These are phyloP conservation scores for Turritopsis dohrnii DNA, from an alignment of 30 jellyfish, hydroid and myxozoan species.

Conservation along the genomic window DNA sequence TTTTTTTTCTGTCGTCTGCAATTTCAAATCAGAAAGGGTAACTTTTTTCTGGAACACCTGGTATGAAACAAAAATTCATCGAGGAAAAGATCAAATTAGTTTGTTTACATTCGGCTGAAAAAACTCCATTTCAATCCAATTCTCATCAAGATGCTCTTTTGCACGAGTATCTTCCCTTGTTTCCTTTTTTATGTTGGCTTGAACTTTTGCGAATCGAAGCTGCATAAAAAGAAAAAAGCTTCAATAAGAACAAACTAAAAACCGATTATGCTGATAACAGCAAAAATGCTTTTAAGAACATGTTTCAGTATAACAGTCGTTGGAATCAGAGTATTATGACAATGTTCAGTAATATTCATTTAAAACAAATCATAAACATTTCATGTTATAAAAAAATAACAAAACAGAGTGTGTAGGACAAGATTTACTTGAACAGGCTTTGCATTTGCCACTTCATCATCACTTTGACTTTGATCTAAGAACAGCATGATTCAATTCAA, in stretches of 20 bases:
- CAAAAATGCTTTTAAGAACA: too few species aligned
- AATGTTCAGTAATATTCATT: not conserved
- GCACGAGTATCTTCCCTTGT: not conserved
- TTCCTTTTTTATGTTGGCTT: not conserved
- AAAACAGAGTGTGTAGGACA: not conserved
- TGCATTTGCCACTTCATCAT: conserved; percentile 70
- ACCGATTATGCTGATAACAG: too few species aligned
- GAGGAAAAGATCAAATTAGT: not conserved
- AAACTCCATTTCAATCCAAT: conserved; percentile 28
- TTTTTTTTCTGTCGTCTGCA: too few species aligned
- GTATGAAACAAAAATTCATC: not conserved
- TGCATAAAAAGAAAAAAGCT: not conserved
- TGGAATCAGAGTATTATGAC: not conserved
- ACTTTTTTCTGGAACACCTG: not conserved
- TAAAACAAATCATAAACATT: too few species aligned
- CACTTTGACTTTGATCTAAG: conserved; percentile 51
- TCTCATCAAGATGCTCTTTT: conserved; percentile 5
- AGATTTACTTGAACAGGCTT: conserved; percentile 54
- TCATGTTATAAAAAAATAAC: not conserved
- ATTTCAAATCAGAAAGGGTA: too few species aligned
- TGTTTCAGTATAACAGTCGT: too few species aligned
- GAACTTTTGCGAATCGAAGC: conserved; percentile 12
- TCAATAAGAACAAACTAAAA: not conserved
- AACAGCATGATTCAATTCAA: too few species aligned
- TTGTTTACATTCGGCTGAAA: conserved; percentile 23